Percentiles rank a stretch among this genome's conserved stretches.
Evolutionary conservation across 23 tunicate genomes (phyloP).

Genomic region (Botrylloides violaceus): DNA sequence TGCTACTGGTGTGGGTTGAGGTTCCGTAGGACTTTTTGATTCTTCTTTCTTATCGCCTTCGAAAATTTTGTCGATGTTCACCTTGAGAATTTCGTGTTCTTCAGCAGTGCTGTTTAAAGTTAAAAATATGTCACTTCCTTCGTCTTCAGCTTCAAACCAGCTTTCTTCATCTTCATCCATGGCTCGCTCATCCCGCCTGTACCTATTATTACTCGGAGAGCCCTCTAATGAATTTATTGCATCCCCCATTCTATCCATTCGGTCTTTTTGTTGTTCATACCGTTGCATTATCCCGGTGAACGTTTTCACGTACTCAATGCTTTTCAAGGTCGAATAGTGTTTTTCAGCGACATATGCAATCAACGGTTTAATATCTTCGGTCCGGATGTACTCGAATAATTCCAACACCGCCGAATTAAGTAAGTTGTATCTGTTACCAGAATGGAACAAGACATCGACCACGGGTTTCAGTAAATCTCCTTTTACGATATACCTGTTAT

Average conservation of each 20-base stretch:
- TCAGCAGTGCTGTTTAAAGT: constrained; percentile 24
- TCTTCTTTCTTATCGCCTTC: constrained; percentile 33
- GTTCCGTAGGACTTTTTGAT: not conserved
- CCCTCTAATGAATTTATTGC: constrained; percentile 5
- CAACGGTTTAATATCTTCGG: constrained; percentile 58
- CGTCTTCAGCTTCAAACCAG: constrained; percentile 94
- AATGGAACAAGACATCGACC: constrained; percentile 63
- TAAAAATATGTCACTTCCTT: constrained; percentile 13
- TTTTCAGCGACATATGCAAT: constrained; percentile 51
- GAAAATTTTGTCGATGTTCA: constrained; percentile 82
- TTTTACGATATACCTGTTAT: constrained; percentile 79
- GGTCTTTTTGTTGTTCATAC: constrained; percentile 73
- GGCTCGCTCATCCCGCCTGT: constrained; percentile 66
- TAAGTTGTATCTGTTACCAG: constrained; percentile 77
- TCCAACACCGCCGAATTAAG: constrained; percentile 85
- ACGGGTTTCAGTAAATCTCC: constrained; percentile 83
- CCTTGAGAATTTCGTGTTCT: constrained; percentile 47
- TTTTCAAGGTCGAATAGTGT: constrained; percentile 42
- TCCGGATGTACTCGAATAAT: constrained; percentile 71
- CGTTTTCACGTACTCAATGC: constrained; percentile 68
- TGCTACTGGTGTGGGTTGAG: not conserved
- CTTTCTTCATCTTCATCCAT: constrained; percentile 86
- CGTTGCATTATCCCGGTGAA: constrained; percentile 57
- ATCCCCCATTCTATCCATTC: constrained; percentile 10
- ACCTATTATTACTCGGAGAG: constrained; percentile 28